Base-by-base conservation (phyloP, 2,113 vertebrate genomes). In the Oceanodroma tethys region DNA sequence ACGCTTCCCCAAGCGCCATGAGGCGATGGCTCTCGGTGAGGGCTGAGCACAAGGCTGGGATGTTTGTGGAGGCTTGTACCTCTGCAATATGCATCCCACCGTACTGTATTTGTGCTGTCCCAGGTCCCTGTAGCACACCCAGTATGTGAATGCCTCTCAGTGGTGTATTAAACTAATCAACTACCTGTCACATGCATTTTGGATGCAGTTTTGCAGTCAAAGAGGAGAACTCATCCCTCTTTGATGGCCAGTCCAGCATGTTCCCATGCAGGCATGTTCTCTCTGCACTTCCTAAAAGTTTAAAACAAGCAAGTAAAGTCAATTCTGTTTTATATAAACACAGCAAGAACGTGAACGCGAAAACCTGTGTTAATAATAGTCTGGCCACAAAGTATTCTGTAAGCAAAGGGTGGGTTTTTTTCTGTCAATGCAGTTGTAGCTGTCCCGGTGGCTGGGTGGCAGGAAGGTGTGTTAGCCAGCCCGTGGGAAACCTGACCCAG, bases 401-500 rank as follows among this genome's bases (percentile, higher is more conserved):
- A 43, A 78, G 67, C 55, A 40, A 56, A 79, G 67, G 65, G n/a
- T 75, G 56, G 22, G 11, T 65, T 88, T 81, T 95, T 47, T 70
- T 15, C 81, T 88, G 81, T 42, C 93, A 78, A 25, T 0, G 9
- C 26, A 87, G 88, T 43, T 1, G 0, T 34, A 13, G 82, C 89
- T 95, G 88, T 93, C 78, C 27, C 10, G 0, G 73, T 88, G 96
- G 79, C 80, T 75, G 81, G 82, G 73, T 96, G 91, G 78, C 90
- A 90, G 30, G 11, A 75, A 95, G 93, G 86, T 95, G 95, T 90
- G 90, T 8, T 88, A 88, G 60, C 52, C 85, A 88, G 60, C 52
- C 85, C 52, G 62, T 97, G 97, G 97, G 97, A 98, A 98, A 94
- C 73, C 72, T 59, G 88, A 59, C 83, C 58, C 0, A 5, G 58